A percentile compares a stretch with the other conserved stretches of the same genome.
Conservation (phyloP, 2,113 vertebrate genomes). For the Chionis minor region DNA sequence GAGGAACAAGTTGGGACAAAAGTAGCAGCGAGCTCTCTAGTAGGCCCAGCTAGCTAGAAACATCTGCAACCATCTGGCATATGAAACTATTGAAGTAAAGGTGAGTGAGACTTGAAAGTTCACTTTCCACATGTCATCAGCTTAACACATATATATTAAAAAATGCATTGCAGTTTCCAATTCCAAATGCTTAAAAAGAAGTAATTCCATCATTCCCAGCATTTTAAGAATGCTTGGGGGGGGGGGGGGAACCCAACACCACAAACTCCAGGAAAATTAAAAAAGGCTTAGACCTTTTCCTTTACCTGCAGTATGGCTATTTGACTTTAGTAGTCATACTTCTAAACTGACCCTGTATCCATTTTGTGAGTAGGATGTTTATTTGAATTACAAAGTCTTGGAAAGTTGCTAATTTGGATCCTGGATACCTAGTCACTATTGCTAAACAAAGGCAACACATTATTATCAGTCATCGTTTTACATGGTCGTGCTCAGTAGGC, state of each 20-base stretch:
- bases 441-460: background rate
- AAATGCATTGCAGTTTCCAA: background rate
- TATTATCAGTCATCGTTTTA: background rate
- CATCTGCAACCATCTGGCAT: background rate
- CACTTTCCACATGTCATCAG: background rate
- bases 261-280: too few species aligned
- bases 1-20: conserved; percentile 22
- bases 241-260: too few species aligned
- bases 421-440: background rate
- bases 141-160: background rate
- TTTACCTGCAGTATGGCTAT: background rate
- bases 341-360: background rate
- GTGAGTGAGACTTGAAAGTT: background rate
- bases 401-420: background rate
- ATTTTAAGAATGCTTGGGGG: background rate
- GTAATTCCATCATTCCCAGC: background rate
- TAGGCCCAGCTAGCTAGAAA: background rate
- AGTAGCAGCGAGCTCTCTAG: background rate
- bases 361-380: background rate
- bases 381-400: background rate
- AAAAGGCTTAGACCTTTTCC: background rate
- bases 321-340: background rate
- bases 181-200: background rate
- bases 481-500: background rate
- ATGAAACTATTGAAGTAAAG: background rate